A percentile compares a stretch with the other conserved stretches of the same genome.
phyloP scores from a whole-genome alignment of 2,888 invertebrate species.

The Phortica magna region DNA sequence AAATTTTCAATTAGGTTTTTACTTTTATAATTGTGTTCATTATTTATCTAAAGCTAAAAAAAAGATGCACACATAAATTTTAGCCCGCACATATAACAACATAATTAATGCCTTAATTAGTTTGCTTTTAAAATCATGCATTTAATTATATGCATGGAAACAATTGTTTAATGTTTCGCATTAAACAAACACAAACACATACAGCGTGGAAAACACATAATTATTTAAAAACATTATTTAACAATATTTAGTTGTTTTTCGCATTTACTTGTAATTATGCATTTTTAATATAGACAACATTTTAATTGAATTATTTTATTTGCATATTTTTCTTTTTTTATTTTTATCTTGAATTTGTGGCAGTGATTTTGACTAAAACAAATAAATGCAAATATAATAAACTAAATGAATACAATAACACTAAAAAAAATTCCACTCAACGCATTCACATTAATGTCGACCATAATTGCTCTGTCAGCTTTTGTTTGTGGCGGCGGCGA shows the following conservation, averaged over 20 bases:
- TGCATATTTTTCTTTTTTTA: neutral
- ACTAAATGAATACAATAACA: neutral
- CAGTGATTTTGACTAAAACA: slow-evolving; percentile 12
- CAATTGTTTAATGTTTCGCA: slow-evolving; percentile 1
- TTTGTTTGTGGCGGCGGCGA: slow-evolving; percentile 35
- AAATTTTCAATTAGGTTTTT: too few species aligned
- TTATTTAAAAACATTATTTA: slow-evolving; percentile 29
- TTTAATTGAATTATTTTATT: slow-evolving; percentile 19
- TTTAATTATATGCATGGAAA: slow-evolving; percentile 51
- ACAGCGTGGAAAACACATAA: neutral
- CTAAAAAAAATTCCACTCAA: slow-evolving; percentile 7
- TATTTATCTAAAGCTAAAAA: slow-evolving; percentile 6
- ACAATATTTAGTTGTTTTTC: too few species aligned
- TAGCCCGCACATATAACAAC: neutral
- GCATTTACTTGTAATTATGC: slow-evolving; percentile 55
- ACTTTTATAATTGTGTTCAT: neutral
- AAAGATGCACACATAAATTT: neutral
- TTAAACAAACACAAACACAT: neutral
- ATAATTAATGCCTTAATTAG: slow-evolving; percentile 55
- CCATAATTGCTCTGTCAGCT: slow-evolving; percentile 48
- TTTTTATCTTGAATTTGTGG: slow-evolving; percentile 1
- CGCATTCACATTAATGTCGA: slow-evolving; percentile 27
- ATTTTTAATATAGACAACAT: slow-evolving; percentile 47
- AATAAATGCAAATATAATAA: slow-evolving; percentile 29
- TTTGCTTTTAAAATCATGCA: slow-evolving; percentile 53